phyloP scores from a whole-genome alignment of 2,797 vertebrate genomes.

The Vultur gryphus region DNA sequence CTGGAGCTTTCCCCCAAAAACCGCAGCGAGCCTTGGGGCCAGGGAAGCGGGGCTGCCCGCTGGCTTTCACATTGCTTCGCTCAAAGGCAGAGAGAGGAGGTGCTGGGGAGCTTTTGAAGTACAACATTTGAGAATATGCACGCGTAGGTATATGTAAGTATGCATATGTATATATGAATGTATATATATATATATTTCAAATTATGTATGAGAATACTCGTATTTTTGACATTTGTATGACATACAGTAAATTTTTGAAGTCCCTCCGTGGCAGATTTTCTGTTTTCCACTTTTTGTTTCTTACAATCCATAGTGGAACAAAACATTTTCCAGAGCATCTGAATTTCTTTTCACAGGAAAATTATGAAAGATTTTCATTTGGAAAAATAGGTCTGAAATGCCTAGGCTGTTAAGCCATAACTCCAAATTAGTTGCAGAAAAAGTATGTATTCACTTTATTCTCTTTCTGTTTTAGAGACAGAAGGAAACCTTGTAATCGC shows the following conservation, averaged over 20 bases:
- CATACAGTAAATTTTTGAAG: neutral
- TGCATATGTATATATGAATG: rapidly evolving
- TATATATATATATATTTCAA: neutral
- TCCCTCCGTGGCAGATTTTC: neutral
- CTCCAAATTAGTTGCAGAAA: neutral
- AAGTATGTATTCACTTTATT: neutral
- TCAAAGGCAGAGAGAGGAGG: neutral
- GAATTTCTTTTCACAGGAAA: neutral
- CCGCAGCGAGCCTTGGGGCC: rapidly evolving
- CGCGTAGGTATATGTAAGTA: rapidly evolving
- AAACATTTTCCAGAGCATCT: neutral
- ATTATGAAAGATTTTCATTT: neutral
- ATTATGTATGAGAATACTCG: rapidly evolving
- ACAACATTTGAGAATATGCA: neutral
- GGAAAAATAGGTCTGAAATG: neutral
- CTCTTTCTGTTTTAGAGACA: neutral
- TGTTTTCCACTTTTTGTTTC: neutral
- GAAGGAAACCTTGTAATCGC: neutral
- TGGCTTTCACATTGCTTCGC: rapidly evolving
- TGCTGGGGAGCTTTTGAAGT: neutral
- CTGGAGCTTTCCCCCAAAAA: neutral
- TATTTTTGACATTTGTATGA: neutral
- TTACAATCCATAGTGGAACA: neutral
- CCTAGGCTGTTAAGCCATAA: neutral
- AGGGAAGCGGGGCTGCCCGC: rapidly evolving